phyloP scores from a whole-genome alignment of 1,140 invertebrate species.

The Saccostrea echinata region DNA sequence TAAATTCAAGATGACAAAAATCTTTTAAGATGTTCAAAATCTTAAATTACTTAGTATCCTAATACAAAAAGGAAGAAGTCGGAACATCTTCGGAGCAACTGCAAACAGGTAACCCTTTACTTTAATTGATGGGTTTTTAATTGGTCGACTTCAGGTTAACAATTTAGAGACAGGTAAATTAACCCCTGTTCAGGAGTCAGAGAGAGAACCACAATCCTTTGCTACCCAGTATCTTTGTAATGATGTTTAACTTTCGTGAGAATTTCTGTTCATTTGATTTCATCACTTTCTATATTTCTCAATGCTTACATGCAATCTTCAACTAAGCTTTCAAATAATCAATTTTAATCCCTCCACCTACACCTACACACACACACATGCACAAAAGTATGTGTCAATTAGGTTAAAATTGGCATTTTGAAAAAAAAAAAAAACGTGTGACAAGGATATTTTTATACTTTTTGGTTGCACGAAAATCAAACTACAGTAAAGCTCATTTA shows the following conservation, averaged over 20 bases:
- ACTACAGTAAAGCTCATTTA: too few species aligned
- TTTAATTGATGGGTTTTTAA: conserved; percentile 25
- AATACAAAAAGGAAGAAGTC: not conserved
- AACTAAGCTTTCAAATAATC: too few species aligned
- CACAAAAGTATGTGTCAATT: too few species aligned
- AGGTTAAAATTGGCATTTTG: too few species aligned
- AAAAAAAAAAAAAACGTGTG: too few species aligned
- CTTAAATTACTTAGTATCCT: not conserved
- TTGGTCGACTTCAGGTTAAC: conserved; percentile 19
- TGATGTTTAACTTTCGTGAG: conserved; percentile 37
- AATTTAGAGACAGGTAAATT: conserved; percentile 19
- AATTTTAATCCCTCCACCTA: too few species aligned
- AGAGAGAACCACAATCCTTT: not conserved
- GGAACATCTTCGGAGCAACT: not conserved
- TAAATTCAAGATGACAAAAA: not conserved
- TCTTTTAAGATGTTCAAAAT: not conserved
- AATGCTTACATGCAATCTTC: not conserved
- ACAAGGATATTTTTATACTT: too few species aligned
- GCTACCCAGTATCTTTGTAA: conserved; percentile 1
- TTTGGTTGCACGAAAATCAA: too few species aligned
- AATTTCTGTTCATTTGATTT: conserved; percentile 28
- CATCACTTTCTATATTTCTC: not conserved
- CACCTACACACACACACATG: too few species aligned
- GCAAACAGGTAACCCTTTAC: not conserved
- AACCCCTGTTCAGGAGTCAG: not conserved